phyloP scores from a whole-genome alignment of 2,888 invertebrate species.

The Coecobrya sp. region DNA sequence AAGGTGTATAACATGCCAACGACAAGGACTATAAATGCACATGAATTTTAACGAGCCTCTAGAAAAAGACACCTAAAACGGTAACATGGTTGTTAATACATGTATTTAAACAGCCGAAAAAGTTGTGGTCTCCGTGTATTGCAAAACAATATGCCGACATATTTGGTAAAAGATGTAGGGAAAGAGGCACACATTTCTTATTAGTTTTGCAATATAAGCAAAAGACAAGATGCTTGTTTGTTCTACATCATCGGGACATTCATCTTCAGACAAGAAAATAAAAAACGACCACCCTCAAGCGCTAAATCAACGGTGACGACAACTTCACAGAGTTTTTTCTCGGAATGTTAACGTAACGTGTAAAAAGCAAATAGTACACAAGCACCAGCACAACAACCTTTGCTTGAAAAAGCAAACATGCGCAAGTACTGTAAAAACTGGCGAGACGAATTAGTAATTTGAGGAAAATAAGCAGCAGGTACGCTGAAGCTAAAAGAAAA shows the following conservation, averaged over 20 bases:
- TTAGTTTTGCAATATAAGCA: not conserved
- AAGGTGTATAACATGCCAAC: conserved; percentile 12
- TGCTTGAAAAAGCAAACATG: conserved; percentile 27
- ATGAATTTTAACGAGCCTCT: not conserved
- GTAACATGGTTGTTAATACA: not conserved
- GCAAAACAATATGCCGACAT: no score
- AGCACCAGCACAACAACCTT: conserved; percentile 41
- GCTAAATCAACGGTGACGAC: conserved; percentile 73
- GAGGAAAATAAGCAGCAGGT: conserved; percentile 67
- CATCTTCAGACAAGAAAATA: conserved; percentile 9
- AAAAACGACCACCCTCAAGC: conserved; percentile 76
- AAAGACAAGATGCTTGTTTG: conserved; percentile 26
- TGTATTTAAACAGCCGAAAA: not conserved
- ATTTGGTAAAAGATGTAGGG: no score
- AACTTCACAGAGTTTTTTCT: conserved; percentile 37
- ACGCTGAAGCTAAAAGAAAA: not conserved
- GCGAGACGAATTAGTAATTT: conserved; percentile 77
- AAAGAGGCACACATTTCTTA: no score
- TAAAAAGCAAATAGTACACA: conserved; percentile 14
- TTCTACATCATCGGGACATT: conserved; percentile 48
- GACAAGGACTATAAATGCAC: not conserved
- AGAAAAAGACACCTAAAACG: not conserved
- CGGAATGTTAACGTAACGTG: conserved; percentile 27
- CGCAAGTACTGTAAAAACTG: conserved; percentile 56
- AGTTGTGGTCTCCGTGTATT: no score